Evolutionary conservation across 2,888 invertebrate species (phyloP).

Genomic region (Eupithecia subumbrata): DNA sequence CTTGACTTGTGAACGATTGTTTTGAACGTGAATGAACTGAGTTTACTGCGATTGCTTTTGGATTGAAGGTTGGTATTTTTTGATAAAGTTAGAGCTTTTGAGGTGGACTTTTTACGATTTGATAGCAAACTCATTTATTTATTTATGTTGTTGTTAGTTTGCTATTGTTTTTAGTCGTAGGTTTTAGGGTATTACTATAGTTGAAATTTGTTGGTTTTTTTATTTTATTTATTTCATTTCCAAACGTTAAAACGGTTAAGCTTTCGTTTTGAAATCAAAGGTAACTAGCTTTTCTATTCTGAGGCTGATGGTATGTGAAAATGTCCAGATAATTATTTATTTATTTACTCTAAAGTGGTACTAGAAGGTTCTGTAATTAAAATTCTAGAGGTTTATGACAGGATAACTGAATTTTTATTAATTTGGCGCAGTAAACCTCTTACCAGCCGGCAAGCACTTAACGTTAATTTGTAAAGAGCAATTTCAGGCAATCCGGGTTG

Average conservation of each 20-base stretch:
- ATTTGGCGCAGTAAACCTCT: constrained; percentile 13
- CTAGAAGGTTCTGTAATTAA: neutral
- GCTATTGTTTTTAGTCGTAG: neutral
- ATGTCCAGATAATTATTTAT: neutral
- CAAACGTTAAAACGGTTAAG: neutral
- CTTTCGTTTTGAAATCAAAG: neutral
- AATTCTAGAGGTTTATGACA: neutral
- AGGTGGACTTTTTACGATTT: neutral
- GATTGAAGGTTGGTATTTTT: constrained; percentile 65
- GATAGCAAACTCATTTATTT: neutral
- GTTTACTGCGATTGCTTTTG: constrained; percentile 50
- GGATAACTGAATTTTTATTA: constrained; percentile 6
- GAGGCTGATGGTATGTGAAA: neutral
- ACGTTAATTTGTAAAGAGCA: constrained; percentile 13
- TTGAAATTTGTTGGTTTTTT: neutral
- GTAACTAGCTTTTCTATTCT: neutral
- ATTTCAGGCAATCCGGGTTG: constrained; percentile 2
- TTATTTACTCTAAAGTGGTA: neutral
- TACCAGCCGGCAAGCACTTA: constrained; percentile 10
- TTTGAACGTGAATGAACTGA: constrained; percentile 60
- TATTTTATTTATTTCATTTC: neutral
- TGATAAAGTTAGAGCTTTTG: constrained; percentile 5
- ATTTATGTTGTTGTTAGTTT: neutral
- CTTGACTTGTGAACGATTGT: constrained; percentile 49
- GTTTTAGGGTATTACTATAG: neutral